Base-by-base conservation (phyloP, 2,797 vertebrate genomes). In the Gymnoscopelus microlampas region DNA sequence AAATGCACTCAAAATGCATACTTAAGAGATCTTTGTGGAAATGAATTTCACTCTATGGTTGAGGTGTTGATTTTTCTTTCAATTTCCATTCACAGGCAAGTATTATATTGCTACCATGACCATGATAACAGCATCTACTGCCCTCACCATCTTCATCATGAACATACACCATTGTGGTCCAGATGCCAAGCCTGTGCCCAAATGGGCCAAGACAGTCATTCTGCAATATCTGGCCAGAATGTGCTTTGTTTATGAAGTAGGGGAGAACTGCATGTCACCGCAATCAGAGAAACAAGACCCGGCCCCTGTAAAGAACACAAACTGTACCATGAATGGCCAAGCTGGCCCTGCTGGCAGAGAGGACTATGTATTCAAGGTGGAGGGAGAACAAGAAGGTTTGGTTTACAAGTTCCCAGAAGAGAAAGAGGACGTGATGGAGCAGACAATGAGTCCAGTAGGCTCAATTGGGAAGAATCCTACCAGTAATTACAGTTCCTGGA, bases 101-200 rank as follows among this genome's bases (percentile, higher is more conserved):
- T 98, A 98, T 85, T 98, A 97, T 87, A 96, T 98, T 11, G 95
- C 96, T 62, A 98, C 96, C 1, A 98, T 98, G 97, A 96, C 96
- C 44, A 96, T 98, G 95, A 95, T 98, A 81, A 96, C 96, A 0
- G 94, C 95, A 71, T 98, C 97, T 70, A 98, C 96, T 0, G 95
- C 96, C 0, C 82, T 98, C 57, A 98, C 96, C 67, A 98, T 98
- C 87, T 96, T 98, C 84, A 94, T 98, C 83, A 96, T 97, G 95
- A 97, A 95, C 73, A 87, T 98, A 65, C 96, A 98, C 79, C 95
- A 98, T 90, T 97, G 97, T 8, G 95, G 96, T 3, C 96, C 95
- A 0, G 95, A 95, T 2, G 95, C 95, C 7, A 93, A 92, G 14
- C 95, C 96, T 0, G 95, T 98, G 56, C 97, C 97, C 0, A 89